Evolutionary conservation across 2,797 vertebrate genomes (phyloP).

Genomic region (Coranthus polyacanthus): DNA sequence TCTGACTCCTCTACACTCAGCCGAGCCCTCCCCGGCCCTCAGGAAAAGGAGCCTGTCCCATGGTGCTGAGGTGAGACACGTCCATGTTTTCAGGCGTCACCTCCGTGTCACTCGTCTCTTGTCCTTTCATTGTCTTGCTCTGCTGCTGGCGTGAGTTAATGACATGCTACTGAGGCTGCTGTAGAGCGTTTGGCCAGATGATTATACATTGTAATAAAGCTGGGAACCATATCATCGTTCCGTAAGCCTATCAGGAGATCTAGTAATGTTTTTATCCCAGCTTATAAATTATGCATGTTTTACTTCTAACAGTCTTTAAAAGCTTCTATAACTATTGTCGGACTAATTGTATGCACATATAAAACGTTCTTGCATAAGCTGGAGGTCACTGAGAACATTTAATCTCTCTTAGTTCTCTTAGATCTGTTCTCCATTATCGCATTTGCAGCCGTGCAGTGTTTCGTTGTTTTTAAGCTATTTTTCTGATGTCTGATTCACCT

Average conservation of each 20-base stretch:
- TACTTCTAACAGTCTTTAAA: neutral
- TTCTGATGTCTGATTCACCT: too few species aligned
- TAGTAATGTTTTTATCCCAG: neutral
- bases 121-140: neutral
- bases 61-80: slow-evolving; percentile 87
- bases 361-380: too few species aligned
- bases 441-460: too few species aligned
- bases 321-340: too few species aligned
- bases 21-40: slow-evolving; percentile 86
- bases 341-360: too few species aligned
- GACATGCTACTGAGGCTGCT: neutral
- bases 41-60: slow-evolving; percentile 81
- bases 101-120: neutral
- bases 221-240: neutral
- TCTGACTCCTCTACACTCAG: slow-evolving; percentile 86
- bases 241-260: neutral
- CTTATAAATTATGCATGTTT: neutral
- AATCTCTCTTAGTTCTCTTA: too few species aligned
- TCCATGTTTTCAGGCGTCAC: slow-evolving; percentile 6
- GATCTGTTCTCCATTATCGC: too few species aligned
- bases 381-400: too few species aligned
- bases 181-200: neutral
- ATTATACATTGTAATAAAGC: neutral
- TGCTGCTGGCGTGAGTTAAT: too few species aligned
- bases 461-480: too few species aligned